Evolutionary conservation across 2,888 invertebrate species (phyloP).

Genomic region (Synanthedon formicaeformis): DNA sequence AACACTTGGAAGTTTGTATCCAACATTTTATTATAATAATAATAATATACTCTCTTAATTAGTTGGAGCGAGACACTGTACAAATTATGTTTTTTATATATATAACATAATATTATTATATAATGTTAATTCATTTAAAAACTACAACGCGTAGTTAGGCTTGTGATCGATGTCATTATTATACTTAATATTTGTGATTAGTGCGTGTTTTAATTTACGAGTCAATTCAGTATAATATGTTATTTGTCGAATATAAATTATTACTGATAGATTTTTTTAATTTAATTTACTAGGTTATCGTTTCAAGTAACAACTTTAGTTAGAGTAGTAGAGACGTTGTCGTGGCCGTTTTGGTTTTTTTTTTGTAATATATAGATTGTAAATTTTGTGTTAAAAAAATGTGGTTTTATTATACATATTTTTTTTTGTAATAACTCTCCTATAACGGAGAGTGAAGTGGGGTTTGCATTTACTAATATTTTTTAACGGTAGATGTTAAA

Average conservation of each 20-base stretch:
- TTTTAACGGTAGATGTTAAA: slow-evolving; percentile 49
- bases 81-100: slow-evolving; percentile 1
- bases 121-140: background rate
- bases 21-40: background rate
- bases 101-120: background rate
- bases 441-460: slow-evolving; percentile 37
- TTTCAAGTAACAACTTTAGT: background rate
- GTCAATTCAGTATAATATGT: background rate
- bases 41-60: background rate
- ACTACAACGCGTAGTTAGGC: background rate
- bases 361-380: slow-evolving; percentile 50
- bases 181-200: background rate
- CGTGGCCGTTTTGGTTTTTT: too few relatives aligned
- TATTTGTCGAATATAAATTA: background rate
- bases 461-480: slow-evolving; percentile 69
- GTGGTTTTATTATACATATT: slow-evolving; percentile 1
- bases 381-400: slow-evolving; percentile 39
- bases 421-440: slow-evolving; percentile 27
- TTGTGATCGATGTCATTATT: background rate
- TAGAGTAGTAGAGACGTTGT: background rate
- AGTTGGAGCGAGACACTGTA: slow-evolving; percentile 4
- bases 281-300: too few relatives aligned
- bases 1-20: slow-evolving; percentile 3
- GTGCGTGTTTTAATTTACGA: background rate
- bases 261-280: too few relatives aligned